Evolutionary conservation across 1,140 invertebrate genomes (phyloP), one percentile per base, ranked within the genome.

Genomic region (Trachelipus rathkii): DNA sequence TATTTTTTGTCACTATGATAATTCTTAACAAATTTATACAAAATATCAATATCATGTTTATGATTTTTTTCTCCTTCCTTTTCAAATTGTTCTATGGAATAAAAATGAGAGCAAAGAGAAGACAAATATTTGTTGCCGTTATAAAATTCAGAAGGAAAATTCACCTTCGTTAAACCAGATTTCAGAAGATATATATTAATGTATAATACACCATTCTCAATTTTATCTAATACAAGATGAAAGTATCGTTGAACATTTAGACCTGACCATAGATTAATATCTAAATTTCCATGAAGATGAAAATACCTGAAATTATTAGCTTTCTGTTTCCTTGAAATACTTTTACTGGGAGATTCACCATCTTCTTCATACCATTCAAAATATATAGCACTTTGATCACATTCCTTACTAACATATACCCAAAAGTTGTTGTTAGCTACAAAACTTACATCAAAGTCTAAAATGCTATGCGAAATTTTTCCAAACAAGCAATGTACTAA

Each of bases 1-100:
- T 80, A 76, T 8, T 76, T 71, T 45, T 82, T 80, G 6, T 82
- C 71, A 44, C 82, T 75, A 77, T 86, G 87, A 67, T 84, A 84
- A 53, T 84, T 82, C 83, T 85, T 88, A 24, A 88, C 82, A 60
- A 79, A 83, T 66, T 81, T 81, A 81, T 85, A 87, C 45, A 88
- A 82, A 69, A 82, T 82, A 66, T 86, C 83, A 80, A 87, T 85
- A 77, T 87, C 84, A 82, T 86, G 84, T 44, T 86, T 86, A 73
- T 76, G 44, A 8, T 78, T 74, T 33, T 74, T 73, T 21, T 78
- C 76, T 21, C 74, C 76, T 19, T n/a, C 44, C 11, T 76, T 71
- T 0, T 68, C 76, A 24, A 68, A 45, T 19, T 71, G 19, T n/a
- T 44, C 24, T 2, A 78, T 74, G 50, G 72, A 66, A 50, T 77